Evolutionary conservation across 1,140 invertebrate species (phyloP).

Genomic region (Formica selysi): DNA sequence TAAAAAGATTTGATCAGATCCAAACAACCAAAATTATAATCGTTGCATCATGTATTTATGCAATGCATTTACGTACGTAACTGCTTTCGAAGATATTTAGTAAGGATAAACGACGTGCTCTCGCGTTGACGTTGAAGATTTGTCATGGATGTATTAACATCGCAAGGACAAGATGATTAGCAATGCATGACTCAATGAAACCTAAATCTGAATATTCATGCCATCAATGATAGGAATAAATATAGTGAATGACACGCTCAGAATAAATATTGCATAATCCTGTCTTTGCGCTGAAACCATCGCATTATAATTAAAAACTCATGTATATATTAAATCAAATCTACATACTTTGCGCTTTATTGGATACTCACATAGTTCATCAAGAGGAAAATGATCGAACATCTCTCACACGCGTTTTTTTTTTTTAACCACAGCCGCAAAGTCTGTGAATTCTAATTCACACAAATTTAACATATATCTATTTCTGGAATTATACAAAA

Average conservation of each 20-base stretch:
- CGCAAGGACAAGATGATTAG: slow-evolving; percentile 74
- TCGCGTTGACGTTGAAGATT: slow-evolving; percentile 66
- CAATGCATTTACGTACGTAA: background rate
- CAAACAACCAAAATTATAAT: background rate
- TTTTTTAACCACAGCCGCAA: background rate
- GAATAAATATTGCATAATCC: slow-evolving; percentile 38
- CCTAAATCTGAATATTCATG: slow-evolving; percentile 76
- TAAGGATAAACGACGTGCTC: background rate
- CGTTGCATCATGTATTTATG: background rate
- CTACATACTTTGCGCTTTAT: slow-evolving; percentile 9
- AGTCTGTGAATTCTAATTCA: background rate
- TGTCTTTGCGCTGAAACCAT: background rate
- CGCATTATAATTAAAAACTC: slow-evolving; percentile 45
- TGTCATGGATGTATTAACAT: slow-evolving; percentile 65
- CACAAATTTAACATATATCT: background rate
- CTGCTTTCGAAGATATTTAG: background rate
- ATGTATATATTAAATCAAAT: slow-evolving; percentile 49
- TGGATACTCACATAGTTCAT: slow-evolving; percentile 13
- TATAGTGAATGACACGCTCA: slow-evolving; percentile 11
- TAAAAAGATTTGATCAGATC: background rate
- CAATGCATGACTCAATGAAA: slow-evolving; percentile 73
- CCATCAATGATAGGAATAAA: slow-evolving; percentile 53
- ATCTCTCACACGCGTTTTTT: background rate
- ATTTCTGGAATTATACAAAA: background rate
- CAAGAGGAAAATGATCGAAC: background rate